Conservation (phyloP, 2,888 invertebrate species). For the Apamea anceps region DNA sequence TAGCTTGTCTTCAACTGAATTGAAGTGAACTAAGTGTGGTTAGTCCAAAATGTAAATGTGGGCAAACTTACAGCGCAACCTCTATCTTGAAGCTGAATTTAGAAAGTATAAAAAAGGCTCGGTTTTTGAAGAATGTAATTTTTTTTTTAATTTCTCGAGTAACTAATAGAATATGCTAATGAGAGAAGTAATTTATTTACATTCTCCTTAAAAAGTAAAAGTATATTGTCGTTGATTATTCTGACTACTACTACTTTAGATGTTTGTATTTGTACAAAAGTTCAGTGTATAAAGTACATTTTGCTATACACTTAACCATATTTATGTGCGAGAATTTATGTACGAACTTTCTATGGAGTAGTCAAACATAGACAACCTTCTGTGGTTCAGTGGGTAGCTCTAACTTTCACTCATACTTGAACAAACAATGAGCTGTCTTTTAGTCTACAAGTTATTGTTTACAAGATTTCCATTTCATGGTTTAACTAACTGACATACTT, state of each 20-base stretch:
- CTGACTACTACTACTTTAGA: neutral
- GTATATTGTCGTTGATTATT: neutral
- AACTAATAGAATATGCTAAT: slow-evolving; percentile 10
- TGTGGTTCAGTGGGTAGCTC: slow-evolving; percentile 51
- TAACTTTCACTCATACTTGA: slow-evolving; percentile 67
- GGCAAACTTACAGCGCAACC: neutral
- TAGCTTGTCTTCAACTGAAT: neutral
- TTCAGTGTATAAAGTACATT: neutral
- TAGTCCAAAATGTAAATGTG: too few species aligned
- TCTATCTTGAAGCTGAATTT: slow-evolving; percentile 19
- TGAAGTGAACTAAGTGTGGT: too few species aligned
- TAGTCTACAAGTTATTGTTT: slow-evolving; percentile 21
- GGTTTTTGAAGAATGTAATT: neutral
- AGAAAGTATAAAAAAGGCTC: slow-evolving; percentile 37
- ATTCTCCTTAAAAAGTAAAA: slow-evolving; percentile 4
- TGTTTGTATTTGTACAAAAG: neutral
- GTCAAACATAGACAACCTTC: slow-evolving; percentile 60
- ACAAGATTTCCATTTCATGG: slow-evolving; percentile 37
- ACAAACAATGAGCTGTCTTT: slow-evolving; percentile 45
- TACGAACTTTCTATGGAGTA: slow-evolving; percentile 66
- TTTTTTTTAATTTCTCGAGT: neutral
- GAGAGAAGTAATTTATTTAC: slow-evolving; percentile 9
- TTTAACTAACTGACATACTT: slow-evolving; percentile 10
- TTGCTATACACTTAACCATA: slow-evolving; percentile 26
- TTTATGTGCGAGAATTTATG: slow-evolving; percentile 25